Percentiles rank a stretch among this genome's conserved stretches.
Evolutionary conservation across 2,113 vertebrate genomes (phyloP).

Genomic region (Poeciliopsis prolifica): DNA sequence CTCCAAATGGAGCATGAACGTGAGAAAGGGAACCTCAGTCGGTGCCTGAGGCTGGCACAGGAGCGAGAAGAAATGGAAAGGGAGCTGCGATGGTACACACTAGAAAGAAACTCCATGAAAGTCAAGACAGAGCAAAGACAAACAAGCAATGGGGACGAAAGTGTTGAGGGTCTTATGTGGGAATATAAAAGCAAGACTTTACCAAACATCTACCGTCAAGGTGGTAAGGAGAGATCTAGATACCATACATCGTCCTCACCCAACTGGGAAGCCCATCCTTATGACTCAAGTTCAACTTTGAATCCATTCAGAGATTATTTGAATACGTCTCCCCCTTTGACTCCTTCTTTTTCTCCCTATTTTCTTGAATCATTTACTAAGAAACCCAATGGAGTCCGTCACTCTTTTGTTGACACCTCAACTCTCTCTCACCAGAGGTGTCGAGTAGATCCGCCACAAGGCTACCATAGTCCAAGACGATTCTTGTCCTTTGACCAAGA

Average conservation of each 20-base stretch:
- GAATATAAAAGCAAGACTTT: slow-evolving; percentile 57
- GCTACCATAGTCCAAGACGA: slow-evolving; percentile 48
- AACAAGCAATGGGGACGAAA: slow-evolving; percentile 2
- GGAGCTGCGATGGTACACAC: slow-evolving; percentile 69
- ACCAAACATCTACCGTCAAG: slow-evolving; percentile 41
- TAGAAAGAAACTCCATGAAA: slow-evolving; percentile 42
- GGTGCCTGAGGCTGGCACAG: slow-evolving; percentile 76
- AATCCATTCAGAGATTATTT: slow-evolving; percentile 10
- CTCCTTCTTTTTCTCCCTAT: slow-evolving; percentile 24
- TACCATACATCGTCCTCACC: slow-evolving; percentile 38
- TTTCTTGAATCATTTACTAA: slow-evolving; percentile 16
- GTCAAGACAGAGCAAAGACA: slow-evolving; percentile 18
- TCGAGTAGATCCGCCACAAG: slow-evolving; percentile 47
- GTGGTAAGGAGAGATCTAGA: slow-evolving; percentile 30
- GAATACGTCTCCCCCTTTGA: slow-evolving; percentile 3
- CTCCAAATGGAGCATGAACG: slow-evolving; percentile 84
- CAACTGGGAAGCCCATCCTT: slow-evolving; percentile 16
- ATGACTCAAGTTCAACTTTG: slow-evolving; percentile 50
- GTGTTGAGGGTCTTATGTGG: slow-evolving; percentile 38
- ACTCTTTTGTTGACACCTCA: slow-evolving; percentile 47
- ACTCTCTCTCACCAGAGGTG: slow-evolving; percentile 48
- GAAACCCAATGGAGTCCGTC: slow-evolving; percentile 29
- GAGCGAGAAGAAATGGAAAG: slow-evolving; percentile 79
- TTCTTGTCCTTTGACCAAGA: slow-evolving; percentile 44
- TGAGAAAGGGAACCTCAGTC: slow-evolving; percentile 79